These are phyloP conservation scores for Diuraphis noxia DNA, from an alignment of 1,140 invertebrate species.

Conservation along the genomic window DNA sequence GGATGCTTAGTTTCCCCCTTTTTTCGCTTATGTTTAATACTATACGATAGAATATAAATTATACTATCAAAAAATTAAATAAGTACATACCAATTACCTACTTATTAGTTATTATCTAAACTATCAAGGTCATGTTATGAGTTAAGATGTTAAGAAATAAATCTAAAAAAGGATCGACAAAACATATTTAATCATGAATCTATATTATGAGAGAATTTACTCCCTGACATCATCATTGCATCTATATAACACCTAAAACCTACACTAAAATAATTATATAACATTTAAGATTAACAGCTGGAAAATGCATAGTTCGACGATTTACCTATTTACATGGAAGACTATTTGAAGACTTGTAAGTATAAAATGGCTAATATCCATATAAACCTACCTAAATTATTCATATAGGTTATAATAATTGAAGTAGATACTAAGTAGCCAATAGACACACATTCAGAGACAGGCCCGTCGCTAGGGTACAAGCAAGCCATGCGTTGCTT, in stretches of 20 bases:
- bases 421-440: background rate
- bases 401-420: background rate
- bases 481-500: too few species aligned
- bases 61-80: too few species aligned
- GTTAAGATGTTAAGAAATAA: too few species aligned
- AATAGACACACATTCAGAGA: background rate
- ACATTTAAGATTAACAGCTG: background rate
- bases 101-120: too few species aligned
- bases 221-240: background rate
- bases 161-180: too few species aligned
- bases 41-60: too few species aligned
- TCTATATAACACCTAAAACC: background rate
- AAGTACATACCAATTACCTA: too few species aligned
- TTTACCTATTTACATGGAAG: background rate
- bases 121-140: too few species aligned
- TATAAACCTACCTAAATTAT: too few species aligned
- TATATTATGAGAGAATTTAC: background rate
- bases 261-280: background rate
- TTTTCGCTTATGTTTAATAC: background rate
- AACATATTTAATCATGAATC: background rate
- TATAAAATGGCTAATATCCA: background rate
- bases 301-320: background rate
- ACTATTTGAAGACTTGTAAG: too few species aligned
- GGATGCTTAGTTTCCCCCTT: background rate
- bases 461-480: too few species aligned